Evolutionary conservation across 30 jellyfish, hydroid and myxozoan genomes (phyloP), one percentile per base, ranked within the genome.

Genomic region (Pseudorhiza aurosa): DNA sequence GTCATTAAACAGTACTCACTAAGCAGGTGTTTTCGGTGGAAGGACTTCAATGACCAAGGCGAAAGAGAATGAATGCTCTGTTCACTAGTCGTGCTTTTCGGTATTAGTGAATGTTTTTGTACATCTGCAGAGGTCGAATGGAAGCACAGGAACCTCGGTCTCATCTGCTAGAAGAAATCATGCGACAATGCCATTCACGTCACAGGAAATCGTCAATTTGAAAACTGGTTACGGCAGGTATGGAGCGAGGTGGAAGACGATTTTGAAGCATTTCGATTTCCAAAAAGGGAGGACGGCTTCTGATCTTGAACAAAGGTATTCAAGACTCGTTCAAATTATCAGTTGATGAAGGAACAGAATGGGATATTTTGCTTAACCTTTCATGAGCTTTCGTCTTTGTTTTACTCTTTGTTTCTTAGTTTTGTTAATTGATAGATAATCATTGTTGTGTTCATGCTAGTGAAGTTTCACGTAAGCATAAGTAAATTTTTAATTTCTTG

Each of bases 191-290:
- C 91, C 91, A 10, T 80, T 80, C 40, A 64, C 91, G 2, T 70
- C 84, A 32, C 75, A 80, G 55, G 91, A 80, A 46, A 47, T 80
- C 7, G 82, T 53, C 50, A 65, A 80, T 42, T 80, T 80, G 39
- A 80, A 80, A 40, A 80, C 69, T 19, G 91, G 91, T 17, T 51
- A n/a, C 53, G 91, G 91, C 31, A 64, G 96, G 31, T 92, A 85
- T 46, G 98, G 98, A 1, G 84, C 91, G n/a, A 59, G 98, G 46
- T 92, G 98, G 98, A 78, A 87, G 42, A 65, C 96, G 24, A 92
- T 92, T 32, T 72, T 92, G 32, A 71, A 80, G 43, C 4, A 62
- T 39, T 92, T 87, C 49, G 40, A 77, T 9, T 92, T 92, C 56
- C 88, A 81, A 55, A 33, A n/a, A 29, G 98, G 96, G 9, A 70